Conservation (phyloP, 2,888 invertebrate species). For the Pristionchus maxplancki region DNA sequence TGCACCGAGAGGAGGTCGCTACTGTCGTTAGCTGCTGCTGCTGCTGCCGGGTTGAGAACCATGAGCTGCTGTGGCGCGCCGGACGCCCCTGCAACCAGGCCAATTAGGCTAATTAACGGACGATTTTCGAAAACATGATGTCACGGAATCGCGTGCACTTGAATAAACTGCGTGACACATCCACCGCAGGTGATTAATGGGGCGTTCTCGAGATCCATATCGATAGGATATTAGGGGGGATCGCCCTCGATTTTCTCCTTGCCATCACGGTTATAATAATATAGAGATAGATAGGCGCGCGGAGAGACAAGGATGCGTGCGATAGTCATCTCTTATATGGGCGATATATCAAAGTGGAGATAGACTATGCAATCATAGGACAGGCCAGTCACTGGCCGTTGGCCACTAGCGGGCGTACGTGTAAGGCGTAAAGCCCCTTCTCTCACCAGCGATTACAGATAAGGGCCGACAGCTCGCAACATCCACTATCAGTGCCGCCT, state of each 20-base stretch:
- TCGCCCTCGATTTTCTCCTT: no score
- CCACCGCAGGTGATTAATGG: not conserved
- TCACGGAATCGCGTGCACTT: no score
- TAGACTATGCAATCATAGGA: not conserved
- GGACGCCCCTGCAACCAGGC: not conserved
- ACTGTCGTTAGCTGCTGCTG: not conserved
- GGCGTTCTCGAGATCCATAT: not conserved
- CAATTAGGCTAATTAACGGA: not conserved
- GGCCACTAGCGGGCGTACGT: no score
- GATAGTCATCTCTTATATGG: not conserved
- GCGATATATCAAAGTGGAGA: constrained; percentile 28
- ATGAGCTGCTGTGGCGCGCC: not conserved
- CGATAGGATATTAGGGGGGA: not conserved
- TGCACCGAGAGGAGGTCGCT: not conserved
- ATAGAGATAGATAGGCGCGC: not conserved
- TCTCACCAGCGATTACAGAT: not conserved
- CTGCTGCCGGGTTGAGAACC: constrained; percentile 5
- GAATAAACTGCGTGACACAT: not conserved
- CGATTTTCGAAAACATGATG: no score
- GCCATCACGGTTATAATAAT: not conserved
- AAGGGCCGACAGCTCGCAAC: not conserved
- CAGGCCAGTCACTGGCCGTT: no score
- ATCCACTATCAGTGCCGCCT: not conserved
- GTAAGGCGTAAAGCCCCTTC: no score
- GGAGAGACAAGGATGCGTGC: not conserved